Conservation (phyloP, 2,888 invertebrate genomes). For the Micropterix aruncella region DNA sequence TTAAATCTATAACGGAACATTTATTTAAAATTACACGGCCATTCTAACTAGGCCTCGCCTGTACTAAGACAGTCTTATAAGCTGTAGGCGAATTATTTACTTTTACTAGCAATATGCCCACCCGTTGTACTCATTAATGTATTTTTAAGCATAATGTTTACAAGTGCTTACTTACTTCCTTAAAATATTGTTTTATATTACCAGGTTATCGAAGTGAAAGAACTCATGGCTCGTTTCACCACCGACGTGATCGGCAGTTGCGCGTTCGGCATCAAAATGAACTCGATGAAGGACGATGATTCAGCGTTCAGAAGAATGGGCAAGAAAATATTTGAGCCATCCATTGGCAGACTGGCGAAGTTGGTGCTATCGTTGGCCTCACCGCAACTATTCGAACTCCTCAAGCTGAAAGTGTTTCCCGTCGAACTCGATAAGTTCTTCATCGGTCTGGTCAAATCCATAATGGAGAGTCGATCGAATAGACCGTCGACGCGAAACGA, state of each 20-base stretch:
- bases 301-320: background rate
- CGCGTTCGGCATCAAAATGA: background rate
- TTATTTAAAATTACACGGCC: too few species aligned
- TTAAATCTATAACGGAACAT: too few species aligned
- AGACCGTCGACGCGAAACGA: constrained; percentile 19
- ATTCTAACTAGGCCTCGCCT: too few species aligned
- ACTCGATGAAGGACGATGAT: background rate
- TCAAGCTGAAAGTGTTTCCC: background rate
- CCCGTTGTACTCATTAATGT: too few species aligned
- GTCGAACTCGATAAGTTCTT: constrained; percentile 3
- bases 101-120: too few species aligned
- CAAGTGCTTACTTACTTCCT: too few species aligned
- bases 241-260: background rate
- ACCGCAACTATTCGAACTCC: constrained; percentile 1
- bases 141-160: too few species aligned
- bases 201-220: constrained; percentile 7
- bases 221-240: constrained; percentile 5
- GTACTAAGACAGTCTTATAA: too few species aligned
- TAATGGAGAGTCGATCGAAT: constrained; percentile 16
- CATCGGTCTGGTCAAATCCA: constrained; percentile 3
- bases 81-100: too few species aligned
- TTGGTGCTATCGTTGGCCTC: constrained; percentile 12
- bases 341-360: background rate
- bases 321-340: background rate
- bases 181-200: too few species aligned